Conservation (phyloP, 2,888 invertebrate species). For the Tuta absoluta region DNA sequence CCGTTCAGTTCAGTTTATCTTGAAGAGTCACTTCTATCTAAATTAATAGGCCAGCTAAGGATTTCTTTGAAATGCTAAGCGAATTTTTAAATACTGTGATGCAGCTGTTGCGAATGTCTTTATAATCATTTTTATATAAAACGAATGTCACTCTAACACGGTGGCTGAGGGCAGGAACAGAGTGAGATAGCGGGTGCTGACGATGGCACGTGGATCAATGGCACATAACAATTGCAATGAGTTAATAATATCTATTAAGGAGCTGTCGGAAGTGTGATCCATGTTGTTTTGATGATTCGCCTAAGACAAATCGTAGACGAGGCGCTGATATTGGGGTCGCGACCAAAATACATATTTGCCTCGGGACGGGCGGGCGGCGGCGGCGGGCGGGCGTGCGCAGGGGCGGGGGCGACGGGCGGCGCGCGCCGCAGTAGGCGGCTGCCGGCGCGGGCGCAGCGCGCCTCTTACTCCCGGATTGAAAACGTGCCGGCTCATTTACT, state of each 20-base stretch:
- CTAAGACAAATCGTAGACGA: conserved; percentile 77
- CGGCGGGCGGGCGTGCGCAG: conserved; percentile 69
- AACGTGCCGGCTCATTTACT: conserved; percentile 70
- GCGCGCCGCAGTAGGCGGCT: conserved; percentile 75
- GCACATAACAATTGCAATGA: conserved; percentile 40
- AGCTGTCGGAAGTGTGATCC: conserved; percentile 65
- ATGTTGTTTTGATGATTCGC: conserved; percentile 73
- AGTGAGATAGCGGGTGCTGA: neutral
- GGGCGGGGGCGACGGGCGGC: conserved; percentile 69
- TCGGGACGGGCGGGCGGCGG: conserved; percentile 70
- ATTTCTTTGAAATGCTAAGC: too few species aligned
- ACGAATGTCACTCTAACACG: neutral
- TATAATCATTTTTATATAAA: too few species aligned
- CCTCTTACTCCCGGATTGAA: conserved; percentile 61
- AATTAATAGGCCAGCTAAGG: too few species aligned
- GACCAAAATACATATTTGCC: conserved; percentile 77
- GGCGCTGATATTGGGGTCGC: conserved; percentile 78
- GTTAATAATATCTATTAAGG: conserved; percentile 53
- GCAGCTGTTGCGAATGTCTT: too few species aligned
- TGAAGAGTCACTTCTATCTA: too few species aligned
- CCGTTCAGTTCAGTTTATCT: too few species aligned
- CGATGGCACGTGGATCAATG: conserved; percentile 3
- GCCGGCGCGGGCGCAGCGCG: conserved; percentile 78
- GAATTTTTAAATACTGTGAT: too few species aligned
- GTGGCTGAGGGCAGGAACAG: neutral